Evolutionary conservation across 2,888 invertebrate genomes (phyloP).

Genomic region (Morpho achilles): DNA sequence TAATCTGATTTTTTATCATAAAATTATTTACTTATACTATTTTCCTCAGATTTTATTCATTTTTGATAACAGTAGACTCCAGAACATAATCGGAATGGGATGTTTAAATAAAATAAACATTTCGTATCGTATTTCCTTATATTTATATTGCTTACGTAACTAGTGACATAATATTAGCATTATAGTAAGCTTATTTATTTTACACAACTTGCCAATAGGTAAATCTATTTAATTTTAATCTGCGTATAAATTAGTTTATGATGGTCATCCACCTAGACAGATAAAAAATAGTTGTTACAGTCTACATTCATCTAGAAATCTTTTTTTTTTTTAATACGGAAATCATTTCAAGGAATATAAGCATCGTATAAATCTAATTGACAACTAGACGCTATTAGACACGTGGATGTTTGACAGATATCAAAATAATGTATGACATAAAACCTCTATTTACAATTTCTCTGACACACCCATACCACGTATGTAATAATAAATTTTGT

Average conservation of each 20-base stretch:
- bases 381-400: constrained; percentile 69
- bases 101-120: constrained; percentile 39
- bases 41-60: no score
- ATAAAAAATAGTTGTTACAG: constrained; percentile 76
- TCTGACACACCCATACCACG: constrained; percentile 67
- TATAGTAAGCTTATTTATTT: constrained; percentile 78
- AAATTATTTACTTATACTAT: no score
- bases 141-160: constrained; percentile 80
- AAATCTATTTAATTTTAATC: constrained; percentile 70
- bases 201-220: constrained; percentile 77
- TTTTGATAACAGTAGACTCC: no score
- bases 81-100: not conserved
- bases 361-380: constrained; percentile 70
- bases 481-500: constrained; percentile 60
- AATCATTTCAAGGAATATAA: constrained; percentile 74
- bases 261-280: constrained; percentile 76
- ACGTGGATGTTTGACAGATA: constrained; percentile 70
- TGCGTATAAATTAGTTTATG: constrained; percentile 78
- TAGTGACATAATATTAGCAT: constrained; percentile 79
- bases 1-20: no score
- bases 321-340: constrained; percentile 48
- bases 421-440: constrained; percentile 68
- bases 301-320: constrained; percentile 69
- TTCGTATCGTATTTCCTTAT: constrained; percentile 69
- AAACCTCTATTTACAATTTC: constrained; percentile 73